Evolutionary conservation across 2,113 vertebrate species (phyloP), one percentile per base, ranked within the genome.

Genomic region (Ictalurus furcatus): DNA sequence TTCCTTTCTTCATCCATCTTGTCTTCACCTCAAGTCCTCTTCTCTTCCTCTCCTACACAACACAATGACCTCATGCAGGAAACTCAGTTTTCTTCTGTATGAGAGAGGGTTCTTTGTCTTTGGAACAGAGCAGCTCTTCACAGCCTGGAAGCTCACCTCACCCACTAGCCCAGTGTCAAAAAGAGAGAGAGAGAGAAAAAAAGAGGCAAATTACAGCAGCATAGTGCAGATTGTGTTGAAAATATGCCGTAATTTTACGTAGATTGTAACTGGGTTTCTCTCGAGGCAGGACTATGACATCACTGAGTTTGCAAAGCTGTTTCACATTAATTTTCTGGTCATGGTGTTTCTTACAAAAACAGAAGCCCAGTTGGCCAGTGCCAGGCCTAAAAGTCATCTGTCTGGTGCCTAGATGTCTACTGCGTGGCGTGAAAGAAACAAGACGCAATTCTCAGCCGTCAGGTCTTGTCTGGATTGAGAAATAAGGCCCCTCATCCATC

Each of bases 41-140:
- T 94, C 92, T 95, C 93, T 95, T 96, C 94, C 94, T 95, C 95
- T 96, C 93, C 93, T 95, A 95, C 96, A 94, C 94, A 96, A 96
- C 95, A 94, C 95, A 95, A 93, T 96, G 96, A 97, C 96, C 96
- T 96, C 94, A 96, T 91, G 95, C 95, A 95, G 96, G 97, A 98
- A 97, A 96, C 95, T 94, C 93, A 88, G 94, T 92, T 95, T 96
- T 96, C 94, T 87, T 94, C 93, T 94, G 84, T 92, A 94, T 95
- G 92, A 97, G 97, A 96, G 95, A 95, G 92, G 92, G 93, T 95
- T 96, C 96, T 97, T 97, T 97, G 96, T 96, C 92, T 94, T 88
- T 88, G 92, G 90, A 96, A 96, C 95, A 97, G 96, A 97, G 95
- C 93, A 92, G 93, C 93, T 93, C 91, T 94, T 97, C 95, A 96